Percentiles rank a stretch among this genome's conserved stretches.
Conservation (phyloP, 2,113 vertebrate genomes). For the Otolemur garnettii region DNA sequence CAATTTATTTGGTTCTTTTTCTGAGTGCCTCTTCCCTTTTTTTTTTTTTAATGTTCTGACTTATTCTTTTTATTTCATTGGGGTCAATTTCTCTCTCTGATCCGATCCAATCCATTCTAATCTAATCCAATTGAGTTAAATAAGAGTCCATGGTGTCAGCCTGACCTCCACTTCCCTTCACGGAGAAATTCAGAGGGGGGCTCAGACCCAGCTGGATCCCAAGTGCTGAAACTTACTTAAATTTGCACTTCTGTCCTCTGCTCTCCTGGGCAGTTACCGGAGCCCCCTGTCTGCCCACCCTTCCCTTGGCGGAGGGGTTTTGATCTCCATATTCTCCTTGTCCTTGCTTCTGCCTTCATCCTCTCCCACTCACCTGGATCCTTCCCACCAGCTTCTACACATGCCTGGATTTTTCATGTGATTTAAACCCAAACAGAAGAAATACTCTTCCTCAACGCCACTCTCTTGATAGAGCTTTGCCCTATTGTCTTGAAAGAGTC, state of each 20-base stretch:
- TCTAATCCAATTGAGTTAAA: neutral
- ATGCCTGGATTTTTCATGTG: neutral
- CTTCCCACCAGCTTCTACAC: neutral
- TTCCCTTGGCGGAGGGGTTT: neutral
- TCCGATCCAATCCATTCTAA: neutral
- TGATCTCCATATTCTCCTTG: no score
- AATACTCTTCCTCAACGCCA: neutral
- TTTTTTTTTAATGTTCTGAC: conserved; percentile 26
- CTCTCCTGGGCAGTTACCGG: neutral
- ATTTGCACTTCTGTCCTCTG: neutral
- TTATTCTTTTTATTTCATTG: conserved; percentile 56
- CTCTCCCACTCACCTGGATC: neutral
- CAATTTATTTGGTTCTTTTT: conserved; percentile 34
- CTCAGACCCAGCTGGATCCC: neutral
- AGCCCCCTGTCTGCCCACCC: neutral
- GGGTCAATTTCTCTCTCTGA: conserved; percentile 9
- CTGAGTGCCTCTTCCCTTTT: neutral
- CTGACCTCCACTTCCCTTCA: neutral
- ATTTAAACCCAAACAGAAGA: neutral
- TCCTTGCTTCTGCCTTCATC: neutral
- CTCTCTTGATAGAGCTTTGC: neutral
- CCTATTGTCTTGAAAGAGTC: no score
- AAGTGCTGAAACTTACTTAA: neutral
- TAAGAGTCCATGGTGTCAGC: conserved; percentile 12
- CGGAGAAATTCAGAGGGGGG: neutral